Evolutionary conservation across 2,113 vertebrate species (phyloP).

Genomic region (Ptilorrhoa leucosticta): DNA sequence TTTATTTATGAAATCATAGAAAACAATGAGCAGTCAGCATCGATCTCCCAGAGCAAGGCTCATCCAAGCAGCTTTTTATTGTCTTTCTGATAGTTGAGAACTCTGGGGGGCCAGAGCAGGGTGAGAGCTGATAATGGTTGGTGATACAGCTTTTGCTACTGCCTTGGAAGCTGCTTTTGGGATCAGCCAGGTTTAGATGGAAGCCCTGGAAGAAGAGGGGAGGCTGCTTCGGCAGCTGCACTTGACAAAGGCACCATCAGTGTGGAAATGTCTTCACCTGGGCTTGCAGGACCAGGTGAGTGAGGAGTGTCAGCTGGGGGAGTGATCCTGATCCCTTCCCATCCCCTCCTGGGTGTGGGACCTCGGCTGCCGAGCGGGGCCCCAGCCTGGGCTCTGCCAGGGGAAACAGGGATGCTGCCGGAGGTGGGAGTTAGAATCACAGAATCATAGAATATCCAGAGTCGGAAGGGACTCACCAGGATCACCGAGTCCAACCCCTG

Average conservation of each 20-base stretch:
- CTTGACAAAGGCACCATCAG: fast-evolving
- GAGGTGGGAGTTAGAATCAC: background rate
- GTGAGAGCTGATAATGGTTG: too few relatives aligned
- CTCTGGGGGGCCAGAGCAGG: background rate
- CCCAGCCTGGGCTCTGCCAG: background rate
- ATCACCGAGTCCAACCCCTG: too few relatives aligned
- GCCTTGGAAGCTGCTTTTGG: too few relatives aligned
- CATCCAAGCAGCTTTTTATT: background rate
- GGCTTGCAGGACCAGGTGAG: background rate
- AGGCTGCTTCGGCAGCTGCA: background rate
- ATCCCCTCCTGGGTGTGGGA: background rate
- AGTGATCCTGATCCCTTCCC: too few relatives aligned
- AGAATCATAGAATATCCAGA: background rate
- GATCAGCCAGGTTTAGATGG: background rate
- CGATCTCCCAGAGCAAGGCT: fast-evolving
- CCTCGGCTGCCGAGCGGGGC: too few relatives aligned
- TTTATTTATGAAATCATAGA: background rate
- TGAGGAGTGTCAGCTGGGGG: background rate
- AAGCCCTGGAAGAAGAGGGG: background rate
- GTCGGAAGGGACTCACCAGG: background rate
- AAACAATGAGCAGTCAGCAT: background rate
- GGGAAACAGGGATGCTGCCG: too few relatives aligned
- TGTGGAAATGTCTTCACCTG: background rate
- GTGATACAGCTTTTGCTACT: background rate
- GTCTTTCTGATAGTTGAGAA: background rate